phyloP scores from a whole-genome alignment of 2,113 vertebrate genomes.

The Solea solea region DNA sequence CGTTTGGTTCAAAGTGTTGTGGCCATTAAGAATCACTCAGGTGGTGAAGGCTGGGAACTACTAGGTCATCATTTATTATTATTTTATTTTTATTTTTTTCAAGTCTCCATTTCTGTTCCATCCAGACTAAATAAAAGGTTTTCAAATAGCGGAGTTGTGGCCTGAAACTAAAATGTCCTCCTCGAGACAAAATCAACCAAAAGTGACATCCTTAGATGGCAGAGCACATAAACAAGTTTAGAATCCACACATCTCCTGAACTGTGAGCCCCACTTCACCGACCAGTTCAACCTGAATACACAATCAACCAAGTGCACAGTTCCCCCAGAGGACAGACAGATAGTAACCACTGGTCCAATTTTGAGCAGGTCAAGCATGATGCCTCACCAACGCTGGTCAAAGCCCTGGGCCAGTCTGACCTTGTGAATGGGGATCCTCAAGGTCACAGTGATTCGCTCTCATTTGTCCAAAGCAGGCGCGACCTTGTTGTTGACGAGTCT shows the following conservation, averaged over 20 bases:
- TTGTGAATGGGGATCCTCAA: conserved; percentile 31
- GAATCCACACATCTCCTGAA: conserved; percentile 4
- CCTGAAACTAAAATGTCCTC: background rate
- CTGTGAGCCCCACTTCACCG: background rate
- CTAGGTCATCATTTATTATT: too few relatives aligned
- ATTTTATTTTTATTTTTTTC: too few relatives aligned
- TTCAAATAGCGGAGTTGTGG: too few relatives aligned
- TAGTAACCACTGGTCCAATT: conserved; percentile 27
- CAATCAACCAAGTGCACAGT: background rate
- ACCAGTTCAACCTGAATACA: conserved; percentile 5
- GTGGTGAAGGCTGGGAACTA: too few relatives aligned
- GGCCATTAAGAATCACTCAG: too few relatives aligned
- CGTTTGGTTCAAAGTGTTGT: too few relatives aligned
- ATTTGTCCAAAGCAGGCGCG: conserved; percentile 32
- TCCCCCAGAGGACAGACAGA: conserved; percentile 27
- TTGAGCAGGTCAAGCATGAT: conserved; percentile 56
- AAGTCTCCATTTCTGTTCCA: too few relatives aligned
- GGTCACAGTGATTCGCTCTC: conserved; percentile 20
- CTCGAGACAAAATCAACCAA: background rate
- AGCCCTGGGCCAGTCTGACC: conserved; percentile 33
- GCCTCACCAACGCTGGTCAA: conserved; percentile 12
- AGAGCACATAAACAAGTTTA: background rate
- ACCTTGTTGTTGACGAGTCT: conserved; percentile 40
- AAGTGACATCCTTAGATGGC: background rate
- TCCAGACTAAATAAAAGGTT: too few relatives aligned